Base-by-base conservation (phyloP, 2,113 vertebrate genomes). In the Climacteris rufus region DNA sequence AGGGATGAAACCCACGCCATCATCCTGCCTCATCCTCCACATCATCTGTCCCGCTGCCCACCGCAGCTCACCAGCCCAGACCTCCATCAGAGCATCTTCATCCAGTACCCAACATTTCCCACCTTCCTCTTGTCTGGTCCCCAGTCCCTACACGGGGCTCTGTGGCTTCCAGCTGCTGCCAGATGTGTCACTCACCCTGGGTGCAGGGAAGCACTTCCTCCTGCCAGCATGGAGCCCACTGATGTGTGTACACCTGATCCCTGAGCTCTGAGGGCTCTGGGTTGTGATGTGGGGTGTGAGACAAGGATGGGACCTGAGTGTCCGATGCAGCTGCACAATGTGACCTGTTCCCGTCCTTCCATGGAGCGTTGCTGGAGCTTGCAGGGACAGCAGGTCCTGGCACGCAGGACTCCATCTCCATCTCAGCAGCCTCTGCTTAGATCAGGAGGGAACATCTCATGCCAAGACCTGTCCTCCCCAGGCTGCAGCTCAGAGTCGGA, bases 391-490 rank as follows among this genome's bases (percentile, higher is more conserved):
- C 94, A 92, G 91, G 93, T 90, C 89, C 61, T 1, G 0, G 96
- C 94, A 93, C 1, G 87, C 72, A 77, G 74, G 52, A 56, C 83
- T 94, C 87, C 23, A 17, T 85, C 69, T 61, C 65, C 61, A 21
- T 76, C 93, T 94, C 94, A 45, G 82, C 90, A 22, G 87, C 80
- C 89, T 81, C 64, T 91, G 91, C 87, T 91, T 64, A 69, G 40
- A 74, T 89, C 66, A 47, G 57, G 90, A 93, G 64, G 80, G 52
- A 87, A 45, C 77, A 56, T 81, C 94, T 93, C 94, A 65, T 93
- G 96, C 95, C 85, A 86, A 92, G 95, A 94, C 93, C 95, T 95
- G 90, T 94, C 90, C 71, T 88, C 53, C 72, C 37, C 50, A 57
- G 83, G 92, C 88, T 85, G 86, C 61, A 60, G 66, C 89, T 95